Conservation (phyloP, 2,797 vertebrate genomes). For the Erpetoichthys calabaricus region DNA sequence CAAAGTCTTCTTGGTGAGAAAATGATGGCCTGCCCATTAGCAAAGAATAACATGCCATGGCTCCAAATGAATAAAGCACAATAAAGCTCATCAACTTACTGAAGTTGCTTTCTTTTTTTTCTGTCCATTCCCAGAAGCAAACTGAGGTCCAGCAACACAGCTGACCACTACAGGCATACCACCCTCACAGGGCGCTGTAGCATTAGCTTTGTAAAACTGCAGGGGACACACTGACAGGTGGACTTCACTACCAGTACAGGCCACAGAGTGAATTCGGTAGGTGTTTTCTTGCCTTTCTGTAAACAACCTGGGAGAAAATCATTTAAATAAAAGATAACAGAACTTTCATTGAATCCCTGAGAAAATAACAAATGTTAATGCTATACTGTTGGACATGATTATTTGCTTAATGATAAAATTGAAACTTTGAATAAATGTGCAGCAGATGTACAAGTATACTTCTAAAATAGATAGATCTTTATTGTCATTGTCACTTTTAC, state of each 20-base stretch:
- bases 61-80: too few relatives aligned
- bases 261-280: slow-evolving; percentile 72
- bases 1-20: too few relatives aligned
- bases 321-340: background rate
- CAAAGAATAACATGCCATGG: too few relatives aligned
- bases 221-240: slow-evolving; percentile 79
- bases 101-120: slow-evolving; percentile 63
- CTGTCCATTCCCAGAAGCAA: slow-evolving; percentile 31
- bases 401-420: too few relatives aligned
- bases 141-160: slow-evolving; percentile 71
- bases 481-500: too few relatives aligned
- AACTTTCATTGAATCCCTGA: background rate
- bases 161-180: slow-evolving; percentile 71
- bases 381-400: too few relatives aligned
- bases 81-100: slow-evolving; percentile 27
- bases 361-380: background rate
- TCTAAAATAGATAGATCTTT: too few relatives aligned
- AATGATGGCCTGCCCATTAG: too few relatives aligned
- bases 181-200: slow-evolving; percentile 44
- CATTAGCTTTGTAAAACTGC: slow-evolving; percentile 68
- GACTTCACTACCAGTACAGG: slow-evolving; percentile 68
- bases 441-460: too few relatives aligned
- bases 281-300: slow-evolving; percentile 61
- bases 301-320: slow-evolving; percentile 53
- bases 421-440: too few relatives aligned